Conservation (phyloP, 2,113 vertebrate genomes). For the Emberiza fucata region DNA sequence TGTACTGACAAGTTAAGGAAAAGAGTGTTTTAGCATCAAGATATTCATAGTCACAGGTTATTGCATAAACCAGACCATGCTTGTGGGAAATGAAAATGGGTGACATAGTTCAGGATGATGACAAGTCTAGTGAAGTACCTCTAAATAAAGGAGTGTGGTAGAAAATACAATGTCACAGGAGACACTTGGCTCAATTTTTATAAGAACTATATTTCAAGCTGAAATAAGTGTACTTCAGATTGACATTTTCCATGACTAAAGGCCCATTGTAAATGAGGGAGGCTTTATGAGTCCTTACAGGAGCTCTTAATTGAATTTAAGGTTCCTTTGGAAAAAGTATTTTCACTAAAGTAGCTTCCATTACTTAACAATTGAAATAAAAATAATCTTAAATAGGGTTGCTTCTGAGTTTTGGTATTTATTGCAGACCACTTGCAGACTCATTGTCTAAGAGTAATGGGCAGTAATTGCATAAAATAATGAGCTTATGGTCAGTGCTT, state of each 20-base stretch:
- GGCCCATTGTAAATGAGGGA: not conserved
- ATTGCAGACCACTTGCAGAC: not conserved
- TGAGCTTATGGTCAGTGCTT: not conserved
- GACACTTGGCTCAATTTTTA: not conserved
- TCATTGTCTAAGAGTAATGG: not conserved
- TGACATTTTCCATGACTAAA: not conserved
- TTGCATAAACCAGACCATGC: not conserved
- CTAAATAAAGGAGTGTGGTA: not conserved
- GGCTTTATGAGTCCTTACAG: not conserved
- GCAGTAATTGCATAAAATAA: not conserved
- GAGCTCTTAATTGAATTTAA: not conserved
- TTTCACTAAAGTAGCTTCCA: not conserved
- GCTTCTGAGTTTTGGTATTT: not conserved
- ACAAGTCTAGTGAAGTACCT: not conserved
- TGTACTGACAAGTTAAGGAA: not conserved
- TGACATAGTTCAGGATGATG: not conserved
- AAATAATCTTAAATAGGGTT: not conserved
- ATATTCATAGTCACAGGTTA: not conserved
- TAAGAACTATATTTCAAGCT: not conserved
- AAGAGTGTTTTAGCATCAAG: not conserved
- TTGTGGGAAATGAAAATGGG: not conserved
- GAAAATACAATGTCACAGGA: not conserved
- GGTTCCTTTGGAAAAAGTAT: not conserved
- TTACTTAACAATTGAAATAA: not conserved
- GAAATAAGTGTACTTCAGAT: not conserved